Evolutionary conservation across 2,888 invertebrate species (phyloP), one percentile per base, ranked within the genome.

Genomic region (Meiosimyza decipiens): DNA sequence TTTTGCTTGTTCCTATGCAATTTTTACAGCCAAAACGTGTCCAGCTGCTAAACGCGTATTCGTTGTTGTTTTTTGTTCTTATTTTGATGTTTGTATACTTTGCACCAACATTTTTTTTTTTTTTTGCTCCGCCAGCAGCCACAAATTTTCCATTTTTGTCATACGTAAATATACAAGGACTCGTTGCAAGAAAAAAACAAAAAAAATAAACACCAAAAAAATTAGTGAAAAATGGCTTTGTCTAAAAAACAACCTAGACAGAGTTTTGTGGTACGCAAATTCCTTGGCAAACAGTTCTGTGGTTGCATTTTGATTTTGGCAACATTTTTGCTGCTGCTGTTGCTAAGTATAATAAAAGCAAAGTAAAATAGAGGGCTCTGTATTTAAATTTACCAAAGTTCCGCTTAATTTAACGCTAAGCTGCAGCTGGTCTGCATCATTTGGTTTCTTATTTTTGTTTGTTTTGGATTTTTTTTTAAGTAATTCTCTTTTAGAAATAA

Each of bases 251-350:
- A 67, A 49, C 47, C 55, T 57, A 9, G 67, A 67, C 67, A 67
- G 40, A 40, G 55, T 67, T 67, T 65, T 67, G 67, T 18, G 67
- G 67, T 57, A 67, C 47, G 49, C 18, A 67, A 67, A 67, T 67
- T 67, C 55, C 67, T 67, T 67, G 67, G 55, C 67, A 67, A 67
- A 55, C 67, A 33, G 47, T 47, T 55, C 47, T 55, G 67, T 55
- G 67, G 67, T 55, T 67, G 55, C 57, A 67, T 67, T 67, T 67
- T 50, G 64, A 64, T 64, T 64, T 40, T 57, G 67, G 54, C 66
- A 66, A 66, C 52, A 15, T 52, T 52, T 52, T 3, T 9, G 65
- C n/a, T 52, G 15, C n/a, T 6, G 54, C 15, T 62, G 40, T 62
- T 16, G 15, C 50, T 33, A 33, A 2, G 13, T 18, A 16, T 1